Evolutionary conservation across 2,797 vertebrate species (phyloP).

Genomic region (Squalus acanthias): DNA sequence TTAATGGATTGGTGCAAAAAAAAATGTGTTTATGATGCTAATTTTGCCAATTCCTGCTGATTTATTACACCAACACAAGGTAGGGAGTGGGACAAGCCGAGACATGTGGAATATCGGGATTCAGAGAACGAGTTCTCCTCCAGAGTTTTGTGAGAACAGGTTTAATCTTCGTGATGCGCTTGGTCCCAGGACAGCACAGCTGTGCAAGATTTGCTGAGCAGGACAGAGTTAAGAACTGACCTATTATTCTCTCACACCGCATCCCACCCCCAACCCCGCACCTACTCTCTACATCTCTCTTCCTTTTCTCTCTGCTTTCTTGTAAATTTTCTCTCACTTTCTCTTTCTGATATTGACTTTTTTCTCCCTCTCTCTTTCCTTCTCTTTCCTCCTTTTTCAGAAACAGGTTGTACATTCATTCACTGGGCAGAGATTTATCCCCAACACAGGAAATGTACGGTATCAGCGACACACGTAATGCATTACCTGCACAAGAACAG

Average conservation of each 20-base stretch:
- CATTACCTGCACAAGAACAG: not conserved
- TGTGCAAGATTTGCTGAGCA: not conserved
- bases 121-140: not conserved
- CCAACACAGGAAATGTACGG: not conserved
- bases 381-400: not conserved
- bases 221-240: not conserved
- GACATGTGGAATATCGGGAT: not conserved
- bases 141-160: not conserved
- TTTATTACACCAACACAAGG: not conserved
- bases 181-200: not conserved
- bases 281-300: not conserved
- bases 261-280: not conserved
- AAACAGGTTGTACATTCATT: not conserved
- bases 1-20: not conserved
- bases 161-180: not conserved
- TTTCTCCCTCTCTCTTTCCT: not conserved
- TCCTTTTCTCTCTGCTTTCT: not conserved
- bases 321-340: not conserved
- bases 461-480: no score
- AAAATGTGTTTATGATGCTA: slow-evolving; percentile 16
- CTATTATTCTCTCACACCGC: not conserved
- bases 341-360: not conserved
- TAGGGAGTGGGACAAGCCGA: not conserved
- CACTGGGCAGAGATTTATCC: not conserved
- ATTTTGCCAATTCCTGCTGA: slow-evolving; percentile 20